Base-by-base conservation (phyloP, 2,797 vertebrate genomes). In the Ambastaia sidthimunki region DNA sequence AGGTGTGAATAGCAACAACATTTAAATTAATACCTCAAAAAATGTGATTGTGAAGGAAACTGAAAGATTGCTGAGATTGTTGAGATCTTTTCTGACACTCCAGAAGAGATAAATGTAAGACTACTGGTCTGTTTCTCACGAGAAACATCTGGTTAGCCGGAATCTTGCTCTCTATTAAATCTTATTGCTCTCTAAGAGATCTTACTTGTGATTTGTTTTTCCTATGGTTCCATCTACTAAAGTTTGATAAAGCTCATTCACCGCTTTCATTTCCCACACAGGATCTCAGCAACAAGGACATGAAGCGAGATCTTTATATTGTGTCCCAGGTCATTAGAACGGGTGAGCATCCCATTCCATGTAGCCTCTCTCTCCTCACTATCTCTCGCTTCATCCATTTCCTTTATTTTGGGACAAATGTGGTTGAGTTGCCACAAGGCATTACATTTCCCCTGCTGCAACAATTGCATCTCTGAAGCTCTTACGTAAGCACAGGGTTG, bases 261-360 rank as follows among this genome's bases (percentile, higher is more conserved):
- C 7, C 23, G 70, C 6, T 44, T 6, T 70, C 15, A 13, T 62
- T 62, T 52, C 19, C 60, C 50, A 57, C 7, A 60, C 82, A 99
- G 98, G 98, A 99, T 91, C 92, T 99, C 79, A 98, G 98, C 93
- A 99, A 96, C 91, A 99, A 98, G 93, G 98, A 99, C 90, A 93
- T 99, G 93, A 99, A 99, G 94, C 95, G 96, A 89, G 98, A 99
- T 90, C 94, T 99, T 82, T 98, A 99, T 89, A 96, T 99, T 83
- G 95, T 99, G 86, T 96, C 96, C 85, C 98, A 99, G 74, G 97
- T 99, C 83, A 95, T 99, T 87, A 94, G 98, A 93, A 98, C 97
- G 85, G 98, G 98, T 99, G 94, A 90, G 86, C 63, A 34, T 59
- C n/a, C 16, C 12, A 0, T 65, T 50, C 52, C 19, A 67, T 75